phyloP scores from a whole-genome alignment of 1,140 invertebrate genomes.

The Leptinotarsa texana region DNA sequence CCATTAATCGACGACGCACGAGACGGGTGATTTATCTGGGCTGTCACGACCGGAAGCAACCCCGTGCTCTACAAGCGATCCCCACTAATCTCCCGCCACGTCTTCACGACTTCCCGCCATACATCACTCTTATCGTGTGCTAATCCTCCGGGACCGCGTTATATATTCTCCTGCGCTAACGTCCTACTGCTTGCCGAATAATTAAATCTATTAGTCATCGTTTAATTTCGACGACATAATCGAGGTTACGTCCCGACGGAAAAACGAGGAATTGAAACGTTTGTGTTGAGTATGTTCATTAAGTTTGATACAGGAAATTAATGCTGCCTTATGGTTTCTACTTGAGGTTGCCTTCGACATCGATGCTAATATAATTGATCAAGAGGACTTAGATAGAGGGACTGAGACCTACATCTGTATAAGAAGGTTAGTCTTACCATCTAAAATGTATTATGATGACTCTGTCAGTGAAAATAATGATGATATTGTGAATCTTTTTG shows the following conservation, averaged over 20 bases:
- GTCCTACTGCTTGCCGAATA: slow-evolving; percentile 31
- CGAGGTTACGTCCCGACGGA: not conserved
- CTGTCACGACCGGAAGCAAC: slow-evolving; percentile 53
- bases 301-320: too few relatives aligned
- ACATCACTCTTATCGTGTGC: slow-evolving; percentile 42
- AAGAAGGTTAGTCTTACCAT: too few relatives aligned
- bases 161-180: slow-evolving; percentile 32
- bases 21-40: slow-evolving; percentile 52
- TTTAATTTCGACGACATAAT: slow-evolving; percentile 6
- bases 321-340: too few relatives aligned
- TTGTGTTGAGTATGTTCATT: not conserved
- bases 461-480: too few relatives aligned
- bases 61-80: slow-evolving; percentile 52
- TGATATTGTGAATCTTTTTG: too few relatives aligned
- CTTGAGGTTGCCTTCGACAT: too few relatives aligned
- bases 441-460: too few relatives aligned
- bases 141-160: slow-evolving; percentile 36
- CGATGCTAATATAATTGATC: too few relatives aligned
- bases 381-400: too few relatives aligned
- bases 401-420: too few relatives aligned
- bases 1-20: slow-evolving; percentile 52
- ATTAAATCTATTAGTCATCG: slow-evolving; percentile 34
- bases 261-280: slow-evolving; percentile 2
- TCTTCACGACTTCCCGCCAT: slow-evolving; percentile 53
- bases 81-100: slow-evolving; percentile 52